Conservation (phyloP, 2,888 invertebrate species). For the Thelaira solivaga region DNA sequence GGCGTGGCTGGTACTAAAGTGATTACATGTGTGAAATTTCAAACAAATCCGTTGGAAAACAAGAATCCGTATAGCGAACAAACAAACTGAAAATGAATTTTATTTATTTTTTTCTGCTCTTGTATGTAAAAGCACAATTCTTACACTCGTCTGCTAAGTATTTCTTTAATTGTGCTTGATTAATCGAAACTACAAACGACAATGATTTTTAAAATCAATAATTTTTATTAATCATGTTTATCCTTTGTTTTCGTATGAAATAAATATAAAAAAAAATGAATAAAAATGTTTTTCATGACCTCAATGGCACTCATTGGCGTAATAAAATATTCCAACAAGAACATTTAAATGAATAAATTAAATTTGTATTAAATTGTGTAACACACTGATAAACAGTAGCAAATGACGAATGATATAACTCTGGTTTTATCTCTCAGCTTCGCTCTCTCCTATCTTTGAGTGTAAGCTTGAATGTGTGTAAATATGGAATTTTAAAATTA, state of each 20-base stretch:
- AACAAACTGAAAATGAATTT: too few relatives aligned
- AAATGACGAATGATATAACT: slow-evolving; percentile 18
- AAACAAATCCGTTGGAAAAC: too few relatives aligned
- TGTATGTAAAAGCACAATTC: slow-evolving; percentile 1
- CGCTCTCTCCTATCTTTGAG: too few relatives aligned
- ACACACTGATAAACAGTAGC: background rate
- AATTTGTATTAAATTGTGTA: slow-evolving; percentile 1
- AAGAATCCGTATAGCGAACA: too few relatives aligned
- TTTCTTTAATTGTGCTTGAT: background rate
- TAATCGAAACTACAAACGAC: background rate
- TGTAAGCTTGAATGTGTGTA: too few relatives aligned
- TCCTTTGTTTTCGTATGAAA: background rate
- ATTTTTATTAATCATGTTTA: background rate
- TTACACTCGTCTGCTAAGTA: background rate
- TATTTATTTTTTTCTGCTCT: too few relatives aligned
- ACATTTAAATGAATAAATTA: slow-evolving; percentile 30
- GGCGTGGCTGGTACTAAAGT: too few relatives aligned
- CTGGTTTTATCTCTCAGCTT: background rate
- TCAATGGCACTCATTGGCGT: background rate
- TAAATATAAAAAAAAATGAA: background rate
- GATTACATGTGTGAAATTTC: too few relatives aligned
- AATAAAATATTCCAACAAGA: background rate
- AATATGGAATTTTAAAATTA: too few relatives aligned
- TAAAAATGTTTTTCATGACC: background rate
- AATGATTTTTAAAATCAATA: slow-evolving; percentile 4